Conservation (phyloP, 2,888 invertebrate species). For the Peribatodes rhomboidaria region DNA sequence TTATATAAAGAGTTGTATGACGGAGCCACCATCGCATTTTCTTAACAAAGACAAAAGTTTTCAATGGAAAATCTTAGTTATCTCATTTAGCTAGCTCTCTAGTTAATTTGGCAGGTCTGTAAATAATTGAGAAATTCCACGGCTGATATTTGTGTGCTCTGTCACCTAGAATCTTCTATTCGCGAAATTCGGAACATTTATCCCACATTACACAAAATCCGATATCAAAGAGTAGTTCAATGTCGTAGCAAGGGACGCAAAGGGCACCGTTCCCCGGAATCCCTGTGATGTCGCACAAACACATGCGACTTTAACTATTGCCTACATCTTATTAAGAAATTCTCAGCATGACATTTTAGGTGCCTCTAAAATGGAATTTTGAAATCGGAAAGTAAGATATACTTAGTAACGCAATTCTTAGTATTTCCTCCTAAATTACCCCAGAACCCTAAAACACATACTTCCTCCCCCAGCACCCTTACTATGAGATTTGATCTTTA, state of each 20-base stretch:
- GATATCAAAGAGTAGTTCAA: slow-evolving; percentile 66
- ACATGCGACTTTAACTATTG: slow-evolving; percentile 59
- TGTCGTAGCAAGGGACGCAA: slow-evolving; percentile 56
- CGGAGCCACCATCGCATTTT: background rate
- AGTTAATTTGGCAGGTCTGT: background rate
- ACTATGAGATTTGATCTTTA: too few relatives aligned
- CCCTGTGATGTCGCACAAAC: slow-evolving; percentile 60
- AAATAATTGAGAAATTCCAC: slow-evolving; percentile 27
- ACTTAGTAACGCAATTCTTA: too few relatives aligned
- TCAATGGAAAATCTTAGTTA: background rate
- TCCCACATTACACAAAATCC: slow-evolving; percentile 55
- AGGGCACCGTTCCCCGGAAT: slow-evolving; percentile 65
- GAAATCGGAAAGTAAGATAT: background rate
- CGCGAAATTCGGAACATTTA: slow-evolving; percentile 57
- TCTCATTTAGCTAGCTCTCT: background rate
- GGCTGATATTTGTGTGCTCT: slow-evolving; percentile 27
- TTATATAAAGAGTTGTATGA: background rate
- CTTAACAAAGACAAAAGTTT: background rate
- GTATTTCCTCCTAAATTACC: too few relatives aligned
- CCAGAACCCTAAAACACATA: too few relatives aligned
- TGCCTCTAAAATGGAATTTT: slow-evolving; percentile 17
- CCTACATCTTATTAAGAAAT: slow-evolving; percentile 60
- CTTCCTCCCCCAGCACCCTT: too few relatives aligned
- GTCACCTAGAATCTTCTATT: slow-evolving; percentile 36
- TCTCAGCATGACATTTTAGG: slow-evolving; percentile 43